These are phyloP conservation scores for Hormiphora californensis DNA, from an alignment of 37 sponge, comb jelly and placozoan species.

Conservation along the genomic window DNA sequence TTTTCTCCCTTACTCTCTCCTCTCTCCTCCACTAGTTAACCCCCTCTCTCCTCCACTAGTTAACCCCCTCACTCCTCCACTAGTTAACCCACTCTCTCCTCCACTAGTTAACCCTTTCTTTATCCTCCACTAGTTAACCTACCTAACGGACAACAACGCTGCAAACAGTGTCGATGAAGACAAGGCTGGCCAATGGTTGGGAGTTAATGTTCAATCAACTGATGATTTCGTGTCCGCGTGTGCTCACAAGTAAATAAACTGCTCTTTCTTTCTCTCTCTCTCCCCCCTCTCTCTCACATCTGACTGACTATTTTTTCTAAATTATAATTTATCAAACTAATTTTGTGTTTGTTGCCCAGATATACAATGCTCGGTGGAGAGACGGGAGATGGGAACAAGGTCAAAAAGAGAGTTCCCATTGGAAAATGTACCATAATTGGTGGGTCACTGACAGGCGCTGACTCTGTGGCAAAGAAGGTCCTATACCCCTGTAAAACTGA, in stretches of 20 bases:
- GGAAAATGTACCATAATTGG: slow-evolving; percentile 36
- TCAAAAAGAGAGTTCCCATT: not conserved
- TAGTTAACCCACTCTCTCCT: no score
- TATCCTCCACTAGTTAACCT: not conserved
- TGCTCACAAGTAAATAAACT: slow-evolving; percentile 24
- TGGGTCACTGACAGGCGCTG: not conserved
- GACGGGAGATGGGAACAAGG: not conserved
- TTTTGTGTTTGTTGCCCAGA: no score
- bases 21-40: no score
- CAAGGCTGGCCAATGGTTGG: slow-evolving; percentile 24
- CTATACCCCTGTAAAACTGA: not conserved
- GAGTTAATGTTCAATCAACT: slow-evolving; percentile 33
- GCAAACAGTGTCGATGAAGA: not conserved
- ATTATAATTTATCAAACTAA: no score
- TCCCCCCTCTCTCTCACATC: not conserved
- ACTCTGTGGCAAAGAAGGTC: not conserved
- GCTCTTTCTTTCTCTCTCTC: not conserved
- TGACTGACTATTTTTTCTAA: not conserved
- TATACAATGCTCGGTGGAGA: no score
- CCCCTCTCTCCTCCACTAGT: no score
- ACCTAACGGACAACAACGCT: not conserved
- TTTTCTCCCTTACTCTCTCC: no score
- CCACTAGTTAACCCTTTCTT: not conserved
- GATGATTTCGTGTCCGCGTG: not conserved
- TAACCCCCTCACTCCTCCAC: no score